Base-by-base conservation (phyloP, 1,140 invertebrate species). In the silkworm (Bombyx mori) region DNA sequence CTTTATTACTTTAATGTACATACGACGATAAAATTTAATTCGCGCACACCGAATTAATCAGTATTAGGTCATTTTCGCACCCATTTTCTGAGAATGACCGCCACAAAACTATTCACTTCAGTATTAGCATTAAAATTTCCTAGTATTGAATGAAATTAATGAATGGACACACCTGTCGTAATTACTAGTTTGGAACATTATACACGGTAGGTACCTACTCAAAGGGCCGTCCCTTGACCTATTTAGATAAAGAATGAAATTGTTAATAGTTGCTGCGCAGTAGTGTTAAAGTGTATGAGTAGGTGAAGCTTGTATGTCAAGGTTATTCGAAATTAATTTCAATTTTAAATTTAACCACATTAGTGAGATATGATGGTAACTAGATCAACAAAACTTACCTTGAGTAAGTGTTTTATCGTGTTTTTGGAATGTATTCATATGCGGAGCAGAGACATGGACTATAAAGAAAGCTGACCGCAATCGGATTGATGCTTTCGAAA, bases 141-240 rank as follows among this genome's bases (percentile, higher is more conserved):
- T 10, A 35, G 51, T 43, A 54, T 12, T 54, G 52, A 54, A 54
- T 44, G 52, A 44, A 44, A 8, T 54, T 12, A 54, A 42, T 44
- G 52, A 54, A 54, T 44, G 52, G 42, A 44, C 52, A 54, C 52
- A 44, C 52, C 52, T 18, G 5, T 54, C 18, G 43, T 54, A 54
- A 54, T 54, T 54, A 54, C 12, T 50, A 12, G 42, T 44, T 22
- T 42, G 12, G 9, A 26, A n/a, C 26, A 5, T 54, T 44, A 44
- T 54, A 44, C 52, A 43, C 10, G 22, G 43, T 54, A 44, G 22
- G 43, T 54, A 44, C 42, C 12, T 6, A n/a, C 8, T 42, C 42
- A 52, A 44, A 54, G 52, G 52, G 52, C 52, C 42, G 52, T 43
- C n/a, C 52, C 42, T 54, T 54, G 52, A 54, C 43, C 52, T 54